phyloP scores from a whole-genome alignment of 2,797 vertebrate genomes.

The Aselliscus stoliczkanus region DNA sequence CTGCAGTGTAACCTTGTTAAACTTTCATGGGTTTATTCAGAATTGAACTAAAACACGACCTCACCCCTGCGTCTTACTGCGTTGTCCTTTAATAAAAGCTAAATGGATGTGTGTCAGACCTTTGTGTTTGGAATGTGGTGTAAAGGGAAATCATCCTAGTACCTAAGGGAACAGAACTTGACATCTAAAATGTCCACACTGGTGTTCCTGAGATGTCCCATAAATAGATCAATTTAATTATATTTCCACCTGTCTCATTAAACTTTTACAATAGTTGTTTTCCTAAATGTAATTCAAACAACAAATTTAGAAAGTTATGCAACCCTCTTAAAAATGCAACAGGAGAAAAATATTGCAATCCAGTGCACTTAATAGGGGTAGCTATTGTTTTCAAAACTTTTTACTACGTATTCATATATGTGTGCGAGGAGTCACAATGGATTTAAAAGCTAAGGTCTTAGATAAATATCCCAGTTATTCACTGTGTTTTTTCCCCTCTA shows the following conservation, averaged over 20 bases:
- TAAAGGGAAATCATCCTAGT: not conserved
- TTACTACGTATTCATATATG: not conserved
- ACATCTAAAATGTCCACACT: not conserved
- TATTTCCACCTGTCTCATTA: not conserved
- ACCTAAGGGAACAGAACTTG: not conserved
- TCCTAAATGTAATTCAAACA: not conserved
- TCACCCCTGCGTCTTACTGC: not conserved
- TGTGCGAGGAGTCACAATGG: not conserved
- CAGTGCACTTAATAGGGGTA: not conserved
- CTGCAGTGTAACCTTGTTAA: not conserved
- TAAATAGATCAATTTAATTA: not conserved
- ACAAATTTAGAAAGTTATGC: not conserved
- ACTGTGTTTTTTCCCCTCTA: not conserved
- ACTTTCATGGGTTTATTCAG: not conserved
- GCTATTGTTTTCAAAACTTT: not conserved
- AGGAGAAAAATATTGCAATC: not conserved
- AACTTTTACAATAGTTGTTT: slow-evolving; percentile 18
- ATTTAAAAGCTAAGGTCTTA: not conserved
- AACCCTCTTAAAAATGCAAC: not conserved
- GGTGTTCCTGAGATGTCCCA: not conserved
- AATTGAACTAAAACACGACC: not conserved
- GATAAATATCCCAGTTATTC: not conserved
- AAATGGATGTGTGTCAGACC: not conserved
- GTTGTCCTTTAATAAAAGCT: slow-evolving; percentile 16
- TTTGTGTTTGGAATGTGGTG: not conserved